Base-by-base conservation (phyloP, 2,888 invertebrate species). In the Aphodius sticticus region DNA sequence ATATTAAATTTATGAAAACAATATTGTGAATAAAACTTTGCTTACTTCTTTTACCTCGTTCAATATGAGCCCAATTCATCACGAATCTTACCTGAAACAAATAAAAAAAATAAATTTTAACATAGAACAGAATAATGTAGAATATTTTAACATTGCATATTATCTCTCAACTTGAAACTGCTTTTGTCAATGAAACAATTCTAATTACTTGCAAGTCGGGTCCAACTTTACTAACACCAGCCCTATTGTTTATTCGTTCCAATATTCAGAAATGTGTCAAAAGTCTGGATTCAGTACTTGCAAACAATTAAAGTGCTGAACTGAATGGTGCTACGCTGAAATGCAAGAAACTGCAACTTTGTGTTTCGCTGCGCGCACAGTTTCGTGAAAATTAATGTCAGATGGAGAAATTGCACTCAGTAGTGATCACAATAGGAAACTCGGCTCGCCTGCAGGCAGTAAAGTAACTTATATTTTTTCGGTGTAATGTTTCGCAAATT, bases 241-340 rank as follows among this genome's bases (percentile, higher is more conserved):
- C 53, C 53, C 53, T 53, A 53, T 53, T 53, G 53, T 53, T 53
- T 53, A 53, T 53, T 53, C 53, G 53, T 53, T 53, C 53, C 53
- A 53, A 53, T 53, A 53, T 53, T 53, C 53, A 53, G 53, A 53
- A 53, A 53, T 53, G 53, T 53, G 53, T 53, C 53, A 53, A 53
- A 53, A 53, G 53, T 53, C 53, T 53, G 12, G 53, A 53, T 53
- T 53, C 53, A 53, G 53, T 53, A 53, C 9, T 53, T 53, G 7
- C 53, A 53, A 53, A 53, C 53, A 53, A 53, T 53, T 53, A 53
- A 53, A 53, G 53, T 53, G 9, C 53, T 53, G 53, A 53, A 53
- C 53, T 53, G 53, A 53, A 53, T 12, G 6, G 53, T 7, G 53
- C 53, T 53, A 53, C 53, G 12, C 53, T 53, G 53, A 53, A 53